Evolutionary conservation across 1,140 invertebrate genomes (phyloP), one percentile per base, ranked within the genome.

Genomic region (Cydia splendana): DNA sequence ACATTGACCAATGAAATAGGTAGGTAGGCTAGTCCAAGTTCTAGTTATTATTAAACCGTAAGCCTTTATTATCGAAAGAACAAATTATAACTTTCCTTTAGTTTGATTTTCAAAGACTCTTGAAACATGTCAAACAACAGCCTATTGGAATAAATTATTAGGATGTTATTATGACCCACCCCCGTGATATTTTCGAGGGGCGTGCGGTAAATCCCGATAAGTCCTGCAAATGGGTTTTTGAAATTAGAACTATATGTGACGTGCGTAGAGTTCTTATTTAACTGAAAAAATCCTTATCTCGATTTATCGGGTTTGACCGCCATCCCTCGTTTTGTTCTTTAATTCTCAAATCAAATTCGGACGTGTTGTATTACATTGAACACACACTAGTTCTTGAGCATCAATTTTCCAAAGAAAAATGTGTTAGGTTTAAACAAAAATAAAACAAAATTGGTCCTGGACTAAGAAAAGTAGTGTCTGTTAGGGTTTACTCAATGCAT

Each of bases 401-500:
- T 42, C 38, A 1, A 10, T 42, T 42, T 42, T 10, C 38, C 7
- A 42, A 42, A 42, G 7, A 9, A 42, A 9, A 42, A 10, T 42
- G 9, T 42, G 38, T 42, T 10, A 57, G 38, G 7, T 42, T 42
- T 42, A 10, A 15, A 51, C 48, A 15, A 18, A 57, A 0, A 7
- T 1, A 57, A n/a, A 20, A 15, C 4, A 9, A 18, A 7, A 18
- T 12, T 4, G 53, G 5, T 15, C n/a, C n/a, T 18, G 6, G 7
- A 15, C 30, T 45, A 30, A 15, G 18, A 12, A 42, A 71, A 45
- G 7, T 71, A 12, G 34, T 45, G 67, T 42, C 67, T 67, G 65
- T 38, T 45, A 71, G 7, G 34, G 18, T 15, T 42, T 65, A 53
- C 51, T 67, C 76, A 24, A 82, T 85, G 80, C 78, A 84, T 84